Evolutionary conservation across 2,888 invertebrate species (phyloP).

Genomic region (Plebejus argus): DNA sequence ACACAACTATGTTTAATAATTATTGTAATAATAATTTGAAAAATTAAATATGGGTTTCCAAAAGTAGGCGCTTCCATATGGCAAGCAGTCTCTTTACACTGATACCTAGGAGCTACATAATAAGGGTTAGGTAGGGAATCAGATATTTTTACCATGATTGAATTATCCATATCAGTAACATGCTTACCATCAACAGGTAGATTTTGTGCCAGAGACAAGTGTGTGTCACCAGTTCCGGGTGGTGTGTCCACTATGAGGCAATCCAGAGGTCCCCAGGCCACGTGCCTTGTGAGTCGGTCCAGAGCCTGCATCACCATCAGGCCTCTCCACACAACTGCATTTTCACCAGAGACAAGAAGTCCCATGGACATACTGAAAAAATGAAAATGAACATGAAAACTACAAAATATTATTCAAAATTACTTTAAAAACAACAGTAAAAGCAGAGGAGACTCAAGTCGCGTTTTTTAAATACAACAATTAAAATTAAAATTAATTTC

Average conservation of each 20-base stretch:
- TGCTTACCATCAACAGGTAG: slow-evolving; percentile 87
- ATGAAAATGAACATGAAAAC: neutral
- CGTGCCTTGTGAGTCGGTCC: slow-evolving; percentile 90
- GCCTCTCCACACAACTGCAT: slow-evolving; percentile 96
- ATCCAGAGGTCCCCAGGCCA: slow-evolving; percentile 94
- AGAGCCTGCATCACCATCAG: slow-evolving; percentile 98
- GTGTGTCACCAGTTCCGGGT: slow-evolving; percentile 98
- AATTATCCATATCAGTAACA: neutral
- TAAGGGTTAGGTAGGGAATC: too few relatives aligned
- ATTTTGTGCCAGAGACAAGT: slow-evolving; percentile 94
- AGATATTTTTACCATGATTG: neutral
- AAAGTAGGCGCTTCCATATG: too few relatives aligned
- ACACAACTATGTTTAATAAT: neutral
- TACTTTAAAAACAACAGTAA: too few relatives aligned
- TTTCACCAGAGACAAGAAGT: slow-evolving; percentile 90
- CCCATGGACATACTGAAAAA: slow-evolving; percentile 95
- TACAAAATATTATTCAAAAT: neutral
- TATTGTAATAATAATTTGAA: too few relatives aligned
- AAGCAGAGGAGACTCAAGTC: too few relatives aligned
- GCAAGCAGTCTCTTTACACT: too few relatives aligned
- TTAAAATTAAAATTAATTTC: slow-evolving; percentile 15
- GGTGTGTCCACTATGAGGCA: slow-evolving; percentile 96
- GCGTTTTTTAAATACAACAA: too few relatives aligned
- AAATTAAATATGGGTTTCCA: too few relatives aligned
- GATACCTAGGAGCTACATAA: too few relatives aligned